These are phyloP conservation scores for Mobula hypostoma DNA, from an alignment of 2,113 vertebrate genomes.

Conservation along the genomic window DNA sequence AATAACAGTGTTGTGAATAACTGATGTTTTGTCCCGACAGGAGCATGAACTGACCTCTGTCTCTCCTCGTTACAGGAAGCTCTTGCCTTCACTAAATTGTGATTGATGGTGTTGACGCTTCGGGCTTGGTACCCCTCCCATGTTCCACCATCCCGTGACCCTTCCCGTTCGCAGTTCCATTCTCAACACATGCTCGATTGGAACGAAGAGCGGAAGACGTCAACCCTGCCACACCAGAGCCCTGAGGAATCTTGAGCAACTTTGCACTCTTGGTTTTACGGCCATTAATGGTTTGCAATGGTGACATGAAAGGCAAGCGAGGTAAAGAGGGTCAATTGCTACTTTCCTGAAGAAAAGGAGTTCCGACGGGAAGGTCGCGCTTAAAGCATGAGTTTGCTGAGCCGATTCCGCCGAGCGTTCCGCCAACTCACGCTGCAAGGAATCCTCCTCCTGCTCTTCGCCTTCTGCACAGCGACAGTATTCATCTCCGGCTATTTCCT, in stretches of 20 bases:
- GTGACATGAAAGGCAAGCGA: constrained; percentile 82
- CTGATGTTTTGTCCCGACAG: neutral
- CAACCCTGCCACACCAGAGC: neutral
- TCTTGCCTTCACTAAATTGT: neutral
- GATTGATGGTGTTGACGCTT: neutral
- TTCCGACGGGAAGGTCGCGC: constrained; percentile 47
- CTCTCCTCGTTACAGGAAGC: neutral
- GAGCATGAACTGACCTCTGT: too few relatives aligned
- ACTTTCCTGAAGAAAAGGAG: constrained; percentile 35
- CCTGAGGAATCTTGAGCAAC: neutral
- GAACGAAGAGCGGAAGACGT: neutral
- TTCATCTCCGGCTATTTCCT: constrained; percentile 95
- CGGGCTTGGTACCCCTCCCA: neutral
- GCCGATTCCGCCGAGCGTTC: constrained; percentile 79
- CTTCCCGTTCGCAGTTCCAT: neutral
- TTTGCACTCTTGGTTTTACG: neutral
- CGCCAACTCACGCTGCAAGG: constrained; percentile 89
- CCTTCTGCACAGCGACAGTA: constrained; percentile 89
- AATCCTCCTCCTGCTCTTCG: constrained; percentile 84
- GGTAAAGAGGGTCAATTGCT: constrained; percentile 58
- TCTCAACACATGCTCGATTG: too few relatives aligned
- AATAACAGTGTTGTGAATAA: too few relatives aligned
- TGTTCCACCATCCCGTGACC: neutral
- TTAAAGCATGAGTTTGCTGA: constrained; percentile 67
- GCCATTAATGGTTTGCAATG: constrained; percentile 74